These are phyloP conservation scores for Peromyscus eremicus DNA, from an alignment of 2,797 vertebrate species.

Conservation along the genomic window DNA sequence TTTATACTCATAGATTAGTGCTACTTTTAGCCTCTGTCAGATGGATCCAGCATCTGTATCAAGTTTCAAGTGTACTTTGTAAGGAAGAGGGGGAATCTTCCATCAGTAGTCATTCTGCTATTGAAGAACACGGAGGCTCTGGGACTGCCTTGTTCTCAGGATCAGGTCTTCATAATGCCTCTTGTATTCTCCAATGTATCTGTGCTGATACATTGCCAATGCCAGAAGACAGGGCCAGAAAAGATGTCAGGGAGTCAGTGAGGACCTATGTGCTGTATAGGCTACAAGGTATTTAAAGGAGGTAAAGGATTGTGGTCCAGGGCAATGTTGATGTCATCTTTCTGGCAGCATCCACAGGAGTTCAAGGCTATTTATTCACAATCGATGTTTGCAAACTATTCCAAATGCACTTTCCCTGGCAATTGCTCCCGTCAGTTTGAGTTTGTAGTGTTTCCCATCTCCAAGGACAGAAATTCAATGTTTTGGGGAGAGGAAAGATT, in stretches of 20 bases:
- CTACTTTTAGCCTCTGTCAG: background rate
- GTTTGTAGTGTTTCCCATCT: slow-evolving; percentile 92
- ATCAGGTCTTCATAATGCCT: slow-evolving; percentile 64
- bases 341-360: slow-evolving; percentile 94
- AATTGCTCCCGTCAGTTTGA: slow-evolving; percentile 91
- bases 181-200: background rate
- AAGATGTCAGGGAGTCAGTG: slow-evolving; percentile 52
- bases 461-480: slow-evolving; percentile 95
- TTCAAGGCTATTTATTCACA: slow-evolving; percentile 97
- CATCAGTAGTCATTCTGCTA: background rate
- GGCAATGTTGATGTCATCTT: slow-evolving; percentile 71
- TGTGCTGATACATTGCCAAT: slow-evolving; percentile 73
- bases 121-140: background rate
- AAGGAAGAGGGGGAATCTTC: background rate
- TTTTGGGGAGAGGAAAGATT: slow-evolving; percentile 94
- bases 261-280: slow-evolving; percentile 42
- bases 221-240: slow-evolving; percentile 72
- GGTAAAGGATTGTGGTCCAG: slow-evolving; percentile 55
- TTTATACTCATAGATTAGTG: background rate
- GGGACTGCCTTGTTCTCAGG: background rate
- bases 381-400: slow-evolving; percentile 95
- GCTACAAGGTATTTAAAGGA: slow-evolving; percentile 34
- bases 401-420: slow-evolving; percentile 93
- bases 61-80: background rate
- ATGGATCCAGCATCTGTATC: background rate